phyloP scores from a whole-genome alignment of 2,888 invertebrate species.

The Lycocerus yunnanus region DNA sequence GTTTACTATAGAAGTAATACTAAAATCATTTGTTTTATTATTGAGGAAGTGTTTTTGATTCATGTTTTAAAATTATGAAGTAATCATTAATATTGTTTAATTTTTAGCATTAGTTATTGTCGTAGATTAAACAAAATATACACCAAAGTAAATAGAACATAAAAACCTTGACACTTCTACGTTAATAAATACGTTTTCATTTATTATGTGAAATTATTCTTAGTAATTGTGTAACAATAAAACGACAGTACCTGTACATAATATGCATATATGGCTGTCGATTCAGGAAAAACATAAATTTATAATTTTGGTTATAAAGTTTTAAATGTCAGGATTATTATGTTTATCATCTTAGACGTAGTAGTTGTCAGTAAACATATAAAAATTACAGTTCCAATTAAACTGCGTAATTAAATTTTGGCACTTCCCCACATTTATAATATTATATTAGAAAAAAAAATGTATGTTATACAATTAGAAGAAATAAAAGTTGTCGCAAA shows the following conservation, averaged over 20 bases:
- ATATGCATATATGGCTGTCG: not conserved
- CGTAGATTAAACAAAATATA: not conserved
- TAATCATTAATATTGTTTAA: not conserved
- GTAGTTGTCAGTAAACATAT: not conserved
- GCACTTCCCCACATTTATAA: not conserved
- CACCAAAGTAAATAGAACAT: not conserved
- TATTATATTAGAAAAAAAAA: too few relatives aligned
- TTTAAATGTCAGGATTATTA: not conserved
- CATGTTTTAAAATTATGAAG: not conserved
- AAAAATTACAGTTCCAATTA: not conserved
- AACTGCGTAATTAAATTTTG: not conserved
- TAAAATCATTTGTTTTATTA: not conserved
- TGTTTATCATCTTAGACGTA: not conserved
- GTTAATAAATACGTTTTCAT: not conserved
- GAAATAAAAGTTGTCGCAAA: not conserved
- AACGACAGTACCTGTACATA: not conserved
- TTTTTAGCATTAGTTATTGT: not conserved
- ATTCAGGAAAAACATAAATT: not conserved
- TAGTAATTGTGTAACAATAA: not conserved
- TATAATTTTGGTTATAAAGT: not conserved
- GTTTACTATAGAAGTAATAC: not conserved
- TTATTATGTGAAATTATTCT: not conserved
- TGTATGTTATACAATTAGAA: too few relatives aligned
- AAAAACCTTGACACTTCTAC: not conserved
- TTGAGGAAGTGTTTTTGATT: not conserved